Percentiles rank a stretch among this genome's conserved stretches.
phyloP scores from a whole-genome alignment of 2,888 invertebrate genomes.

The Nemotelus nigrinus region DNA sequence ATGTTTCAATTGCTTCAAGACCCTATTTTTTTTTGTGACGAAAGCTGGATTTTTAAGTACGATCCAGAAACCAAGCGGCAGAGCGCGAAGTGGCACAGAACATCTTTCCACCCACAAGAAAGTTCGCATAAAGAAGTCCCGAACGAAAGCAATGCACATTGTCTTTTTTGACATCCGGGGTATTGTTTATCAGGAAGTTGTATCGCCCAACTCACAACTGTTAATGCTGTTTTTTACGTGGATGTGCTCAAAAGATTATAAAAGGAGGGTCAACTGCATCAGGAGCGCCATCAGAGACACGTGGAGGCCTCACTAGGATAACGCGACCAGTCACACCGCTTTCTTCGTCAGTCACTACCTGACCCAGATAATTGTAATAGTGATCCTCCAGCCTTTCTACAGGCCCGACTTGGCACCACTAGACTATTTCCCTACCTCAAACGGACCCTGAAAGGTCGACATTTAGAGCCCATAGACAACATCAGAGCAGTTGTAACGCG shows the following conservation, averaged over 20 bases:
- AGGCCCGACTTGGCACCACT: background rate
- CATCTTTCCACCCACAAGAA: background rate
- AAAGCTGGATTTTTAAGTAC: background rate
- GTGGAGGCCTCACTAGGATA: background rate
- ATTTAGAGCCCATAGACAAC: background rate
- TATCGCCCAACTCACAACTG: background rate
- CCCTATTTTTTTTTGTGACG: background rate
- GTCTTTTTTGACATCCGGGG: background rate
- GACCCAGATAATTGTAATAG: background rate
- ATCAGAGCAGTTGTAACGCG: background rate
- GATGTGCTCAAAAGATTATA: background rate
- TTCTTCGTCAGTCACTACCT: background rate
- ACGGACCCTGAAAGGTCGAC: background rate
- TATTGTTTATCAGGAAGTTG: background rate
- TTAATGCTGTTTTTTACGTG: no score
- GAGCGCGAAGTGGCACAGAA: background rate
- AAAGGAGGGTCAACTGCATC: background rate
- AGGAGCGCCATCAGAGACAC: background rate
- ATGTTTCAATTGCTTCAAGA: background rate
- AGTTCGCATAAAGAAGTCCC: background rate
- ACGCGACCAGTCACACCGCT: background rate
- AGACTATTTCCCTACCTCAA: background rate
- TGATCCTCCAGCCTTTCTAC: background rate
- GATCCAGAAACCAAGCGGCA: background rate
- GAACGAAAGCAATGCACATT: background rate